These are phyloP conservation scores for Panzeria rudis DNA, from an alignment of 2,888 invertebrate genomes.

Conservation along the genomic window DNA sequence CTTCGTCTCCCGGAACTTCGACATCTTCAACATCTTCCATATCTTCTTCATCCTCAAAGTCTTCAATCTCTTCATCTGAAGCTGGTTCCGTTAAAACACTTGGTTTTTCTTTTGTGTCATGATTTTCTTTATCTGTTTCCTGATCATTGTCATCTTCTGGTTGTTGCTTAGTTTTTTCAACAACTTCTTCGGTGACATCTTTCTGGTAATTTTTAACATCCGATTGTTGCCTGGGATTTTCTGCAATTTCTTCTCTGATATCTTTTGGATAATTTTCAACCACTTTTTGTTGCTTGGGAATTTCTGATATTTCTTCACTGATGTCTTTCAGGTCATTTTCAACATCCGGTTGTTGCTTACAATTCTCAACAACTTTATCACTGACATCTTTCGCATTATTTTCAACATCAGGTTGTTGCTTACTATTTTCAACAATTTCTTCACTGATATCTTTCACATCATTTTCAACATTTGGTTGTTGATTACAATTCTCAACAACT, in stretches of 20 bases:
- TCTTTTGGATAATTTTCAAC: neutral
- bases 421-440: no score
- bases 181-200: no score
- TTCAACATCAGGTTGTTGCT: no score
- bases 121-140: neutral
- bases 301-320: neutral
- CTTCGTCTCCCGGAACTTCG: constrained; percentile 65
- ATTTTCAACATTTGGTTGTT: no score
- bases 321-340: neutral
- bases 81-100: neutral
- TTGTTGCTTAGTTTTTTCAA: neutral
- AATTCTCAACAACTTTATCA: no score
- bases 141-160: neutral
- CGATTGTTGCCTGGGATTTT: no score
- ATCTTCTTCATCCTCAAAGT: constrained; percentile 28
- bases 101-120: neutral
- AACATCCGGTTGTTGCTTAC: no score
- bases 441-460: no score
- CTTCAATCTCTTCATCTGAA: constrained; percentile 8
- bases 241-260: neutral
- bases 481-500: no score
- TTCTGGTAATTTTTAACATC: no score
- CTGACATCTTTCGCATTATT: neutral
- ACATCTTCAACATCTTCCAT: constrained; percentile 56
- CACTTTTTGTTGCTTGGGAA: neutral